A percentile compares a stretch with the other conserved stretches of the same genome.
Evolutionary conservation across 2,888 invertebrate genomes (phyloP).

Genomic region (Diachrysia chrysitis): DNA sequence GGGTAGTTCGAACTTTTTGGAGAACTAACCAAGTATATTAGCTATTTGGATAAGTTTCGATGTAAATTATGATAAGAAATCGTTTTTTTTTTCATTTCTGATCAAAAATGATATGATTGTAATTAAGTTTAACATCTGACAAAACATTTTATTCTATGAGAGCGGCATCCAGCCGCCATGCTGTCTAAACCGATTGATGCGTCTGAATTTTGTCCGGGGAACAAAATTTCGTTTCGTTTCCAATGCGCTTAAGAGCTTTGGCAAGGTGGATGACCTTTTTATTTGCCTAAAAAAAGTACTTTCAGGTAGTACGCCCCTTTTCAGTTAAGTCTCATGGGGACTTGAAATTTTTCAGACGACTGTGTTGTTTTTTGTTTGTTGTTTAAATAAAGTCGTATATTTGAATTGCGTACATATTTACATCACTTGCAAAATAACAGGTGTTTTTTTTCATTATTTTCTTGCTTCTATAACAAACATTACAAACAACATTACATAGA

Average conservation of each 20-base stretch:
- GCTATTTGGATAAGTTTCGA: neutral
- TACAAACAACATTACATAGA: neutral
- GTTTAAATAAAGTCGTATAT: conserved; percentile 7
- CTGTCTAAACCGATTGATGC: conserved; percentile 81
- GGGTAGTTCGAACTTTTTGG: neutral
- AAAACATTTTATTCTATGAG: conserved; percentile 61
- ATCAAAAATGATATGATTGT: conserved; percentile 17
- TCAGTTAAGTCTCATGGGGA: conserved; percentile 42
- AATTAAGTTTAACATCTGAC: conserved; percentile 29
- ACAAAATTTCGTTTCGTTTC: conserved; percentile 70
- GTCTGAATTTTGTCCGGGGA: conserved; percentile 70
- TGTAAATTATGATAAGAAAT: neutral
- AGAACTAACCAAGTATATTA: neutral
- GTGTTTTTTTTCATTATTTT: neutral
- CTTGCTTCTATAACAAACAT: neutral
- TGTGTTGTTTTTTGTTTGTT: conserved; percentile 21
- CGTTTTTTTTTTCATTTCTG: neutral
- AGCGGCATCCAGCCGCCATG: conserved; percentile 67
- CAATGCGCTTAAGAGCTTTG: conserved; percentile 67
- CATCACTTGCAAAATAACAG: neutral
- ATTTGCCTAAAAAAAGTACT: conserved; percentile 49
- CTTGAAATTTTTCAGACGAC: conserved; percentile 21
- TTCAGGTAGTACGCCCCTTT: conserved; percentile 35
- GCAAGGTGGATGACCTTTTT: conserved; percentile 60
- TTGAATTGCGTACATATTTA: too few relatives aligned